phyloP scores from a whole-genome alignment of 2,888 invertebrate genomes.

The Drosophila gaucha region DNA sequence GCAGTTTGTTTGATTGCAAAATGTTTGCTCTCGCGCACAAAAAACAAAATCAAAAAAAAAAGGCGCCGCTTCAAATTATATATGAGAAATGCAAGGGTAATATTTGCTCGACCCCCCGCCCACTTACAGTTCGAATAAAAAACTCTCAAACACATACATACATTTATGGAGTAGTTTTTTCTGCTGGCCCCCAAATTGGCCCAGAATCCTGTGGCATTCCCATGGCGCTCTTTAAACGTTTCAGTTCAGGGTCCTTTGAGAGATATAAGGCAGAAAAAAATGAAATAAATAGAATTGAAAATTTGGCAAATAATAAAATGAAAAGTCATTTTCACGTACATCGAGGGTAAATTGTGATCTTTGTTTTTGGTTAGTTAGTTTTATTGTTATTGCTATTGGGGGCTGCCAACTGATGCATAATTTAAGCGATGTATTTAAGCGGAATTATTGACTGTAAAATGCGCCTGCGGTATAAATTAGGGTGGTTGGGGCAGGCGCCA shows the following conservation, averaged over 20 bases:
- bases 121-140: conserved; percentile 28
- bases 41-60: conserved; percentile 33
- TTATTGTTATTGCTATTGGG: conserved; percentile 34
- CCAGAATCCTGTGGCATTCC: conserved; percentile 55
- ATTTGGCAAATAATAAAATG: conserved; percentile 52
- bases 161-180: conserved; percentile 8
- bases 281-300: conserved; percentile 21
- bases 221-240: conserved; percentile 71
- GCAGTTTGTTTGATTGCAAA: conserved; percentile 63
- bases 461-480: conserved; percentile 23
- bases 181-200: conserved; percentile 39
- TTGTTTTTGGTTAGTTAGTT: conserved; percentile 54
- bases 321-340: conserved; percentile 57
- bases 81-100: conserved; percentile 72
- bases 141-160: conserved; percentile 11
- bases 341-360: conserved; percentile 31
- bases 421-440: conserved; percentile 73
- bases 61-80: conserved; percentile 53
- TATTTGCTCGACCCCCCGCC: conserved; percentile 59
- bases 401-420: conserved; percentile 56
- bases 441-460: conserved; percentile 76
- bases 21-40: conserved; percentile 52
- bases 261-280: conserved; percentile 39
- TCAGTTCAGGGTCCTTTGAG: conserved; percentile 48
- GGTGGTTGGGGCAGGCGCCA: background rate